A percentile compares a stretch with the other conserved stretches of the same genome.
These are phyloP conservation scores for Enteromius viviparus DNA, from an alignment of 2,797 vertebrate species.

Conservation along the genomic window DNA sequence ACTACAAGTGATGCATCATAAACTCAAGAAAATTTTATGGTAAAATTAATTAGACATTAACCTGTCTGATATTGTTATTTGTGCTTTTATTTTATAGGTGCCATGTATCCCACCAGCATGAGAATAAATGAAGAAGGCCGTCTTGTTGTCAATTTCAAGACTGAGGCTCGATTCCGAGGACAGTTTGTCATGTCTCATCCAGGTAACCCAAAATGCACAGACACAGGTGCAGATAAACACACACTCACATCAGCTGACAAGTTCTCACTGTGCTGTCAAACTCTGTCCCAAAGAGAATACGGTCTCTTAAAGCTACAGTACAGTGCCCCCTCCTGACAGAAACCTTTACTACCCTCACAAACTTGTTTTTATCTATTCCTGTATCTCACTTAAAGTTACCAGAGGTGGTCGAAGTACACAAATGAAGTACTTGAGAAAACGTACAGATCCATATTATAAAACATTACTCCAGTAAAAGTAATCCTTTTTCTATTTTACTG, in stretches of 20 bases:
- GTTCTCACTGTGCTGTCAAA: not conserved
- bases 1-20: not conserved
- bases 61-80: not conserved
- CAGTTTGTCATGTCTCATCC: constrained; percentile 86
- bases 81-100: constrained; percentile 67
- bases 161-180: constrained; percentile 80
- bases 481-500: too few relatives aligned
- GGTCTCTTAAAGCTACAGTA: not conserved
- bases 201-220: constrained; percentile 70
- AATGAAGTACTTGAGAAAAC: too few relatives aligned
- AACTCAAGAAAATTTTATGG: not conserved
- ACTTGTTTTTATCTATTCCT: not conserved
- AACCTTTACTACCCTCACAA: not conserved
- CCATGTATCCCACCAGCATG: constrained; percentile 86
- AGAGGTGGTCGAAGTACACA: too few relatives aligned
- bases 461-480: too few relatives aligned
- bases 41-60: not conserved
- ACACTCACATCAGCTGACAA: constrained; percentile 24
- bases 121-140: constrained; percentile 81
- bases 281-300: not conserved
- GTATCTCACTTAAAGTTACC: not conserved
- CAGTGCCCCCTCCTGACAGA: not conserved
- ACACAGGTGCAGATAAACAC: not conserved
- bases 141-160: constrained; percentile 83
- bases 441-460: too few relatives aligned